Evolutionary conservation across 1,140 invertebrate genomes (phyloP).

Genomic region (Rhagoletis zephyria): DNA sequence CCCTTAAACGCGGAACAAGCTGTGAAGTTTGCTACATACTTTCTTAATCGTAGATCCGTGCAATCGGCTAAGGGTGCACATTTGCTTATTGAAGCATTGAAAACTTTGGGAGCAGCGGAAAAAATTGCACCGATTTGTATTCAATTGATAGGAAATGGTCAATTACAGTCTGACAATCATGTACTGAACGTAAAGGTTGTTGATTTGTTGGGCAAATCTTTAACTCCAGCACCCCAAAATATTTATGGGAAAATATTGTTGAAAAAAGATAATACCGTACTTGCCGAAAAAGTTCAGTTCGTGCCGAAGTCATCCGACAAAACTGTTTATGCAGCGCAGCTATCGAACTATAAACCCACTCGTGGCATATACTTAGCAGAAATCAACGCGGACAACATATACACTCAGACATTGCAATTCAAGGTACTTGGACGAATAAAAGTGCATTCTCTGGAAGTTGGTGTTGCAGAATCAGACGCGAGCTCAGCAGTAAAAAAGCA

Average conservation of each 20-base stretch:
- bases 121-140: constrained; percentile 82
- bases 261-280: constrained; percentile 67
- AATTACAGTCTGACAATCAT: constrained; percentile 82
- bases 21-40: constrained; percentile 92
- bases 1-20: constrained; percentile 85
- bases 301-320: constrained; percentile 73
- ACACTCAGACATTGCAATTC: constrained; percentile 80
- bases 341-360: constrained; percentile 84
- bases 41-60: constrained; percentile 90
- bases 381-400: constrained; percentile 80
- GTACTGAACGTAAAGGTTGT: constrained; percentile 84
- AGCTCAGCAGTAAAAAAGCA: constrained; percentile 85
- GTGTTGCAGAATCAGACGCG: constrained; percentile 91
- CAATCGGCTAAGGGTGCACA: constrained; percentile 87
- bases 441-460: constrained; percentile 87
- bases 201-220: constrained; percentile 86
- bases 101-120: constrained; percentile 70
- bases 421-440: constrained; percentile 83
- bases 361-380: constrained; percentile 89
- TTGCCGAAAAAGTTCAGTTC: constrained; percentile 66
- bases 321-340: constrained; percentile 85
- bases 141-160: constrained; percentile 81
- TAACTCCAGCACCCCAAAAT: constrained; percentile 73
- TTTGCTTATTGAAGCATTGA: constrained; percentile 85
- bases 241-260: constrained; percentile 63